These are phyloP conservation scores for Cerceris rybyensis DNA, from an alignment of 2,888 invertebrate genomes.

Conservation along the genomic window DNA sequence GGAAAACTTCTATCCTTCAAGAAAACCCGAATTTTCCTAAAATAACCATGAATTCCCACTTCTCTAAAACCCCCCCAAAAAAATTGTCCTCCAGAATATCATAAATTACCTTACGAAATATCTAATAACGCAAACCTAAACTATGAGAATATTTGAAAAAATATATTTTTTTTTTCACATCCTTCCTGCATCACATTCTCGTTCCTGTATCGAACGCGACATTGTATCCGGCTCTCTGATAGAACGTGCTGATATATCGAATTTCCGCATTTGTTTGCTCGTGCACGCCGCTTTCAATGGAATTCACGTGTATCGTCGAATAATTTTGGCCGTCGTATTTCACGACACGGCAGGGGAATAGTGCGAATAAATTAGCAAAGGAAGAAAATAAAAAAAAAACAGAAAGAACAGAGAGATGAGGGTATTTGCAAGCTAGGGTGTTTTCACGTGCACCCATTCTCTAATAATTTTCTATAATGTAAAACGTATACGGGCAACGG, in stretches of 20 bases:
- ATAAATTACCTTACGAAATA: no score
- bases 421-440: background rate
- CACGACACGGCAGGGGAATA: background rate
- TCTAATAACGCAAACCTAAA: background rate
- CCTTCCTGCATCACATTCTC: slow-evolving; percentile 19
- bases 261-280: slow-evolving; percentile 32
- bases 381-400: background rate
- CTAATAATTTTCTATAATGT: background rate
- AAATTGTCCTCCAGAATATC: no score
- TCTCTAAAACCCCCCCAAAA: background rate
- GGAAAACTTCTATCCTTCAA: slow-evolving; percentile 11
- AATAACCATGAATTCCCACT: background rate
- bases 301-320: background rate
- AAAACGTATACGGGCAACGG: background rate
- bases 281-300: slow-evolving; percentile 11
- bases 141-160: background rate
- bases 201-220: slow-evolving; percentile 3
- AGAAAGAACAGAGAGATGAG: no score
- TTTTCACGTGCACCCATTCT: background rate
- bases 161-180: background rate
- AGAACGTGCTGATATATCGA: slow-evolving; percentile 12
- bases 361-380: slow-evolving; percentile 15
- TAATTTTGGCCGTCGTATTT: slow-evolving; percentile 39
- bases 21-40: background rate
- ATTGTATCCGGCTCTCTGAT: slow-evolving; percentile 17